phyloP scores from a whole-genome alignment of 2,888 invertebrate genomes.

The Eudemis profundana region DNA sequence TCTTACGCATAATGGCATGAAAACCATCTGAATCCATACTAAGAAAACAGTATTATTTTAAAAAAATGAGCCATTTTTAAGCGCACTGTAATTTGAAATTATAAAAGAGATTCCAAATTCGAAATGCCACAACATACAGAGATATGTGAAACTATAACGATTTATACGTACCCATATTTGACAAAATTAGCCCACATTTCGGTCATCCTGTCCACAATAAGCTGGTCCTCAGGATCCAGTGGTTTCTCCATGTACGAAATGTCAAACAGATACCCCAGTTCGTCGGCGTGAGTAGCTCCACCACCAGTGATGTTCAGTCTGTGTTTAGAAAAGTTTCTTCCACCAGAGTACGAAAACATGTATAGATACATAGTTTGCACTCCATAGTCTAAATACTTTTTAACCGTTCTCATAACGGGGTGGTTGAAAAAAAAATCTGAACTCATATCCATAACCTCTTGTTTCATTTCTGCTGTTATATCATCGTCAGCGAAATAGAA shows the following conservation, averaged over 20 bases:
- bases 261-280: constrained; percentile 60
- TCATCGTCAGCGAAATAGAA: constrained; percentile 56
- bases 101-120: too few species aligned
- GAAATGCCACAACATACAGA: too few species aligned
- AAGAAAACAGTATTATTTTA: too few species aligned
- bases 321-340: constrained; percentile 49
- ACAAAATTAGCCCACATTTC: constrained; percentile 65
- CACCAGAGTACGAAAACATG: constrained; percentile 57
- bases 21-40: too few species aligned
- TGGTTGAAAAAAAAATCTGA: constrained; percentile 55
- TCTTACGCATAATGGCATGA: too few species aligned
- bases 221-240: constrained; percentile 54
- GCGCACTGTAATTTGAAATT: too few species aligned
- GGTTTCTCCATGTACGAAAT: constrained; percentile 46
- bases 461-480: constrained; percentile 44
- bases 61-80: too few species aligned
- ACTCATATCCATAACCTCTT: constrained; percentile 50
- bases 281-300: constrained; percentile 58
- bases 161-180: constrained; percentile 60
- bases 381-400: constrained; percentile 51
- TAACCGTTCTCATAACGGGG: constrained; percentile 52
- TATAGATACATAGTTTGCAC: constrained; percentile 54
- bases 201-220: constrained; percentile 60
- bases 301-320: constrained; percentile 50
- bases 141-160: not conserved